phyloP scores from a whole-genome alignment of 2,797 vertebrate genomes.

The Calcarius lapponicus region DNA sequence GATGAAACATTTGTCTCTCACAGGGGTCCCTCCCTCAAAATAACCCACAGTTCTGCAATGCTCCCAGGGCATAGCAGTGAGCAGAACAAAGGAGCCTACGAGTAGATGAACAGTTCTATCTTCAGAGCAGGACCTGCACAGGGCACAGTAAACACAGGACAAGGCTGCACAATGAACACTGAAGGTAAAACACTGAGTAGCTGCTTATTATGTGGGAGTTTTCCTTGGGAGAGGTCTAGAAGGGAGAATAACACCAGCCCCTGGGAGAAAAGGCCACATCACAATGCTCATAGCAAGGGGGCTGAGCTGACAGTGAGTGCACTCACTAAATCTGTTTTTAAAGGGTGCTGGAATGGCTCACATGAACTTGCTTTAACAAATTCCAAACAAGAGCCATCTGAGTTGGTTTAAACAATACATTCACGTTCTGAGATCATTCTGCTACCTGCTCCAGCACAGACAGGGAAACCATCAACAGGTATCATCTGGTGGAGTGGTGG shows the following conservation, averaged over 20 bases:
- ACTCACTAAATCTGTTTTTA: not conserved
- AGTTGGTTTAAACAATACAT: not conserved
- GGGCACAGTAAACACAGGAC: not conserved
- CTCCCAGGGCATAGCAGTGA: not conserved
- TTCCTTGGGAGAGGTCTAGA: not conserved
- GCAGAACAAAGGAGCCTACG: not conserved
- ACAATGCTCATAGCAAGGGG: not conserved
- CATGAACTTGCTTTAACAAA: not conserved
- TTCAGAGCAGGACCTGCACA: not conserved
- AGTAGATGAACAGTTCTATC: not conserved
- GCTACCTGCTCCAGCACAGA: not conserved
- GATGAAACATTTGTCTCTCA: not conserved
- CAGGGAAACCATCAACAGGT: not conserved
- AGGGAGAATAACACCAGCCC: not conserved
- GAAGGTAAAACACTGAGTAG: not conserved
- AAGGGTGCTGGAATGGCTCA: not conserved
- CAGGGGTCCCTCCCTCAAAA: fast-evolving
- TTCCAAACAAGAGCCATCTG: not conserved
- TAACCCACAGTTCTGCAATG: not conserved
- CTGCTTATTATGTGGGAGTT: not conserved
- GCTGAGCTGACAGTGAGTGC: not conserved
- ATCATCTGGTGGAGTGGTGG: not conserved
- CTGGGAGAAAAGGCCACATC: not conserved
- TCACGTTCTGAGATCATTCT: not conserved
- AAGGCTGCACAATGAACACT: not conserved